Conservation (phyloP, 2,113 vertebrate species). For the Oncorhynchus masou region DNA sequence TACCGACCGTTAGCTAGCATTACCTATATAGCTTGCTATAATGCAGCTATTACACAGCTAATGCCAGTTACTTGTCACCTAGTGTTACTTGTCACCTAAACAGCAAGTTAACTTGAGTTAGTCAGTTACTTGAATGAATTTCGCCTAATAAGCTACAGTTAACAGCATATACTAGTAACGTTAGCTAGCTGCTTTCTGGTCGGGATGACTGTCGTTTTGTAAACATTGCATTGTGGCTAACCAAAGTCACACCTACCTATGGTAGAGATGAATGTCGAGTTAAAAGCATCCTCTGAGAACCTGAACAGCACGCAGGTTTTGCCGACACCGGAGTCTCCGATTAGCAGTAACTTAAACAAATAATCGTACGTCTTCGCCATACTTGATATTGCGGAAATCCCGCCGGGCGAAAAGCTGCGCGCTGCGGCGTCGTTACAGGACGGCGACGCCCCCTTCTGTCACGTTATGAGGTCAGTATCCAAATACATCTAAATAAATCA, state of each 20-base stretch:
- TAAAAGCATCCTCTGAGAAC: conserved; percentile 98
- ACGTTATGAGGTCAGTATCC: neutral
- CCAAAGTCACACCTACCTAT: conserved; percentile 78
- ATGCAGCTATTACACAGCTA: too few relatives aligned
- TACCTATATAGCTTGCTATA: neutral
- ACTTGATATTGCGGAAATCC: conserved; percentile 79
- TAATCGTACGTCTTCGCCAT: conserved; percentile 98
- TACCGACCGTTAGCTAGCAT: neutral
- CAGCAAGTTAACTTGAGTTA: neutral
- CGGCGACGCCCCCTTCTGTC: neutral
- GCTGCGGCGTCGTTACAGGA: conserved; percentile 12
- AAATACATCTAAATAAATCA: too few relatives aligned
- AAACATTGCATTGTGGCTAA: conserved; percentile 30
- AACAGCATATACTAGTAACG: neutral
- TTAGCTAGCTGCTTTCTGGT: neutral
- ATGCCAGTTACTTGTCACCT: too few relatives aligned
- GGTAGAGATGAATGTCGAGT: conserved; percentile 96
- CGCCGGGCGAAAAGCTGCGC: conserved; percentile 65
- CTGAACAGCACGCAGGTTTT: conserved; percentile 97
- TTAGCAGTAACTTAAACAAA: conserved; percentile 96
- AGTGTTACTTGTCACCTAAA: too few relatives aligned
- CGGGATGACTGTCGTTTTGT: conserved; percentile 18
- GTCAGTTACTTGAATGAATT: neutral
- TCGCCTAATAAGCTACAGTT: neutral
- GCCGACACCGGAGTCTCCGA: conserved; percentile 96